Base-by-base conservation (phyloP, 2,113 vertebrate species). In the Embiotoca jacksoni region DNA sequence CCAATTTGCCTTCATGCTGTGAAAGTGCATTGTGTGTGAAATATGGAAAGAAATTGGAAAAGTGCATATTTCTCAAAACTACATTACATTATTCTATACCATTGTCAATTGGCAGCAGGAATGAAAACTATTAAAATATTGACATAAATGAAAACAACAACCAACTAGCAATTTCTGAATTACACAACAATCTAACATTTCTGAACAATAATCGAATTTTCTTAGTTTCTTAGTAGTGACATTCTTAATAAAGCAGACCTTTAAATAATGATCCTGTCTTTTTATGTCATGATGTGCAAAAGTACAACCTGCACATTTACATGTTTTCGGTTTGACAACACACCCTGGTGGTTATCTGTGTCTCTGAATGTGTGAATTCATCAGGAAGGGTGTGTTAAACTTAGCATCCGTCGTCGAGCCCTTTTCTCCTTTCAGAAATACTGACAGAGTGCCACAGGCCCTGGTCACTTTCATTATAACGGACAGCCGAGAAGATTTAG, bases 401-500 rank as follows among this genome's bases (percentile, higher is more conserved):
- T 70, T 80, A 53, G 68, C 79, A 53, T 7, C 72, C 46, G 75
- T 64, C 57, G n/a, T 32, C 16, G 52, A 65, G 56, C 50, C 75
- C 37, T 58, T 33, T 68, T 56, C 66, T 57, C 50, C 49, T 39
- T 36, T 46, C 70, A 69, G 80, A 83, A 71, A 75, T 55, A 41
- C 70, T 75, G 72, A 81, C 73, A 46, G 52, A 52, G 56, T 58
- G 76, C 77, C 72, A 47, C 11, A 68, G 67, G 71, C 44, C 64
- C 74, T 83, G 85, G 78, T 88, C 66, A 81, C 74, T 87, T 82
- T 85, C 85, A 84, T 84, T 75, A 76, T 81, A 79, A 66, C 55
- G 73, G 87, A 89, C 80, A 74, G 78, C 85, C 73, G 66, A 84
- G 72, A 78, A 85, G 76, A 85, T 91, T 83, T 88, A 83, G 78